These are phyloP conservation scores for Calliopum simillimum DNA, from an alignment of 2,888 invertebrate genomes.

Conservation along the genomic window DNA sequence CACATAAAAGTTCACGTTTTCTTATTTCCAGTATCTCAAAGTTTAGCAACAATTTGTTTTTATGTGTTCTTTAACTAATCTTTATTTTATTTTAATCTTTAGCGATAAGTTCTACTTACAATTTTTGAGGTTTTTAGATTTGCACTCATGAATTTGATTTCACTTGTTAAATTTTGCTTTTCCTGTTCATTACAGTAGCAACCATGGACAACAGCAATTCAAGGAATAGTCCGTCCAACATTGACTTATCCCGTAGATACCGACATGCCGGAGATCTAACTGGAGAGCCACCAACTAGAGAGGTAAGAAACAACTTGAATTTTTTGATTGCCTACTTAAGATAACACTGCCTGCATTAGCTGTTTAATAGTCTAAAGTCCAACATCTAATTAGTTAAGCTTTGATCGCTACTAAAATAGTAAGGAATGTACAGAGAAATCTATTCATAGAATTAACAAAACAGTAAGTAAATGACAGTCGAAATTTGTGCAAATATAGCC, in stretches of 20 bases:
- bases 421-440: not conserved
- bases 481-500: no score
- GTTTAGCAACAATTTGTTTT: no score
- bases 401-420: not conserved
- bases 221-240: constrained; percentile 12
- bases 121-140: not conserved
- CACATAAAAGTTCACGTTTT: no score
- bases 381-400: not conserved
- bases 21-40: no score
- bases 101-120: not conserved
- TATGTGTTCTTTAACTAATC: not conserved
- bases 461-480: no score
- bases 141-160: no score
- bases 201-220: constrained; percentile 41
- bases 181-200: constrained; percentile 30
- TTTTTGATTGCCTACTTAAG: not conserved
- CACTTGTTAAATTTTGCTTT: not conserved
- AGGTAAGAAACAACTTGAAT: constrained; percentile 49
- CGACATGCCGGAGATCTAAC: constrained; percentile 63
- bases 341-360: not conserved
- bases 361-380: not conserved
- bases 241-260: constrained; percentile 53
- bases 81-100: not conserved
- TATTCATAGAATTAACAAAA: not conserved
- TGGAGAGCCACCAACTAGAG: constrained; percentile 57